These are phyloP conservation scores for Pachypanchax playfairii DNA, from an alignment of 2,113 vertebrate species.

Conservation along the genomic window DNA sequence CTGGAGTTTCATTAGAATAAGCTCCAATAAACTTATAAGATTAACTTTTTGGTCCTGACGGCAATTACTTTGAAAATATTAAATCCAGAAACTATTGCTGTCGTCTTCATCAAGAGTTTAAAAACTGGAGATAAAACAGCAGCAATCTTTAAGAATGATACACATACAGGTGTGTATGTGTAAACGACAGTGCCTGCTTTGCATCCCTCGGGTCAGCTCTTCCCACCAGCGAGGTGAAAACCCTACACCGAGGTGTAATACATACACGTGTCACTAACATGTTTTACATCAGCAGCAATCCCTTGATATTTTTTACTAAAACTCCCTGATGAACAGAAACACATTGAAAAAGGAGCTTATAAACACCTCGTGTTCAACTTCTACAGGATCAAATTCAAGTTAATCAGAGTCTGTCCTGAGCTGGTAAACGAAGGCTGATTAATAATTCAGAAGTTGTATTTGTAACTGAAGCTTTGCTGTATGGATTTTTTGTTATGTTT, in stretches of 20 bases:
- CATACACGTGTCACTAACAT: not conserved
- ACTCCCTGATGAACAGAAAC: conserved; percentile 23
- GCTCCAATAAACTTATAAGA: conserved; percentile 35
- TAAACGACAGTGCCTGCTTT: not conserved
- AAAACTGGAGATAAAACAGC: too few relatives aligned
- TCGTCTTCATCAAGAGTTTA: conserved; percentile 8
- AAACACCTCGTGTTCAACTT: too few relatives aligned
- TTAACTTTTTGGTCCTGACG: conserved; percentile 33
- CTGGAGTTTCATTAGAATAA: conserved; percentile 19
- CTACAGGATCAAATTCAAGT: too few relatives aligned
- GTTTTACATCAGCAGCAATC: conserved; percentile 47
- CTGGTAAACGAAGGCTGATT: too few relatives aligned
- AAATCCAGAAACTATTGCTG: not conserved
- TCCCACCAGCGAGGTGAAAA: conserved; percentile 7
- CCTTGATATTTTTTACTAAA: conserved; percentile 2
- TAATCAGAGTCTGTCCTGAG: too few relatives aligned
- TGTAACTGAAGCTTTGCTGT: too few relatives aligned
- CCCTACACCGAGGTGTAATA: conserved; percentile 8
- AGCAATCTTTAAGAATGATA: too few relatives aligned
- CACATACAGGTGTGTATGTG: not conserved
- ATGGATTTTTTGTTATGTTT: too few relatives aligned
- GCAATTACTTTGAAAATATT: conserved; percentile 30
- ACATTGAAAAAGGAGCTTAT: too few relatives aligned
- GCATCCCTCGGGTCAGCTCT: conserved; percentile 15
- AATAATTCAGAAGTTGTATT: too few relatives aligned